These are phyloP conservation scores for Lates japonicus DNA, from an alignment of 2,797 vertebrate species.

Conservation along the genomic window DNA sequence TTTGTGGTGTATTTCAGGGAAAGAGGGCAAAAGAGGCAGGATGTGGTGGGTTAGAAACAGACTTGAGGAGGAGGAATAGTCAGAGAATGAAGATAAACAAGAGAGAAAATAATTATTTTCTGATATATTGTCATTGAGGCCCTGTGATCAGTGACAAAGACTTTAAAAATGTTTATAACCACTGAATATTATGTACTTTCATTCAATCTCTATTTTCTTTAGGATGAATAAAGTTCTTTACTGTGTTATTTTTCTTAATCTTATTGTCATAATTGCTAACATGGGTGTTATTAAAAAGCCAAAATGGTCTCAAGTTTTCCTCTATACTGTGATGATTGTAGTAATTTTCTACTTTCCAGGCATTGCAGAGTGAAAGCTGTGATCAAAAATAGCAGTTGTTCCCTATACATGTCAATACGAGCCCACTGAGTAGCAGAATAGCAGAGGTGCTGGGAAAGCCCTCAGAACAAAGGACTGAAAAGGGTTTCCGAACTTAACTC, in stretches of 20 bases:
- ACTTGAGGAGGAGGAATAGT: conserved; percentile 25
- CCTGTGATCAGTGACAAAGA: background rate
- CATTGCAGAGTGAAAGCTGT: conserved; percentile 32
- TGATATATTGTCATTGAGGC: background rate
- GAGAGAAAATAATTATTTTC: conserved; percentile 5
- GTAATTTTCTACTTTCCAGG: conserved; percentile 38
- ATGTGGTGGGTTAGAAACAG: conserved; percentile 56
- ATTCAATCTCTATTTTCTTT: background rate
- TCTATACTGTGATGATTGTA: background rate
- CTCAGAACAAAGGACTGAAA: conserved; percentile 42
- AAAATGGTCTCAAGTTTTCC: background rate
- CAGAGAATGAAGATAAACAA: conserved; percentile 12
- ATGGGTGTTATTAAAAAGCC: conserved; percentile 1
- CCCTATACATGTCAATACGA: conserved; percentile 59
- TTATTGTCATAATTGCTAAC: background rate
- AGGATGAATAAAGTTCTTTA: background rate
- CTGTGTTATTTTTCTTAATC: background rate
- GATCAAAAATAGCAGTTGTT: conserved; percentile 66
- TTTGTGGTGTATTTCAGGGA: conserved; percentile 65
- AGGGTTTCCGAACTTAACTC: conserved; percentile 43
- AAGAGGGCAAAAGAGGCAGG: conserved; percentile 45
- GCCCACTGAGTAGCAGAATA: conserved; percentile 36
- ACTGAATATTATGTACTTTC: background rate
- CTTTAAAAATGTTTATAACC: background rate
- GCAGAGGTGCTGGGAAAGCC: conserved; percentile 69